Evolutionary conservation across 2,797 vertebrate species (phyloP).

Genomic region (Galaxias olidus): DNA sequence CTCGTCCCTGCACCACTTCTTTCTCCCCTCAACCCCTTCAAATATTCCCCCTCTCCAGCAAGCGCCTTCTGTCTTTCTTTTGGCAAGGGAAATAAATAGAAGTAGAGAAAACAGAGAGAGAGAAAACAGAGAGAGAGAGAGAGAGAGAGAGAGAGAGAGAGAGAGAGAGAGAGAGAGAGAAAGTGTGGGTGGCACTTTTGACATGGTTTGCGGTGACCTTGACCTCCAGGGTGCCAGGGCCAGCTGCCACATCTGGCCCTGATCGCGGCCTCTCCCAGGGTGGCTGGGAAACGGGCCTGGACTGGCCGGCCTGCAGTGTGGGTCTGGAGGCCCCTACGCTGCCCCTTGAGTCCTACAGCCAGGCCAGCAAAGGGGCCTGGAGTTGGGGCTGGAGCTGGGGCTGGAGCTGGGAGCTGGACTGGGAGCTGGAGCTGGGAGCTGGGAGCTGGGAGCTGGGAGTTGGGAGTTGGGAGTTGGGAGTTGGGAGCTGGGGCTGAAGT

Average conservation of each 20-base stretch:
- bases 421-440: too few species aligned
- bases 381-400: constrained; percentile 16
- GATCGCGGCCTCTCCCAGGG: constrained; percentile 65
- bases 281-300: constrained; percentile 62
- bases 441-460: constrained; percentile 21
- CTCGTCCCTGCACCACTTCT: constrained; percentile 15
- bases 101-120: too few species aligned
- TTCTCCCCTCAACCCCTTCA: constrained; percentile 1
- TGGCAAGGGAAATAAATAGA: constrained; percentile 5
- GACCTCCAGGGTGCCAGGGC: constrained; percentile 70
- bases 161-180: constrained; percentile 29
- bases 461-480: too few species aligned
- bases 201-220: constrained; percentile 79
- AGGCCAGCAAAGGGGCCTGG: constrained; percentile 45
- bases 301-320: constrained; percentile 58
- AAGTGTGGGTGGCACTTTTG: constrained; percentile 77
- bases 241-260: constrained; percentile 79
- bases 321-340: constrained; percentile 53
- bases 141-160: too few species aligned
- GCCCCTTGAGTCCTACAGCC: constrained; percentile 45
- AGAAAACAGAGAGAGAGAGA: too few species aligned
- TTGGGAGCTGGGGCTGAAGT: constrained; percentile 21
- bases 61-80: constrained; percentile 60
- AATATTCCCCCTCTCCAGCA: constrained; percentile 33
- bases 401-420: too few species aligned